phyloP scores from a whole-genome alignment of 2,888 invertebrate species.

The Invenusta paracnida region DNA sequence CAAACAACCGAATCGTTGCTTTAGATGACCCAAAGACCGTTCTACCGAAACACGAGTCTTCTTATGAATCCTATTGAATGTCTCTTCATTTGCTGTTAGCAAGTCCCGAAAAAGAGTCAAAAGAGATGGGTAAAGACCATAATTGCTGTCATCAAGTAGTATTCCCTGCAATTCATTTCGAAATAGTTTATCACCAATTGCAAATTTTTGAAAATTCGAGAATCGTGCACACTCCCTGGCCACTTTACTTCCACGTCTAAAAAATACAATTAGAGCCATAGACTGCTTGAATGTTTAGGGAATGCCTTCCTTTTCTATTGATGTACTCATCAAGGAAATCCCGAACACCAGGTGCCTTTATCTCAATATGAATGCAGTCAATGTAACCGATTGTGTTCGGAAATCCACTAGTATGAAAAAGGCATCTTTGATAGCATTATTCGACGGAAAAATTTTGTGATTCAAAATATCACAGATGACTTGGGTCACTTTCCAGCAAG shows the following conservation, averaged over 20 bases:
- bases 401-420: background rate
- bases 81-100: background rate
- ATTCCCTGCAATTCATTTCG: background rate
- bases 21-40: background rate
- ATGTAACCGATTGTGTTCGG: background rate
- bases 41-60: background rate
- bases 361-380: slow-evolving; percentile 14
- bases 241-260: slow-evolving; percentile 12
- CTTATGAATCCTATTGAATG: background rate
- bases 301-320: slow-evolving; percentile 8
- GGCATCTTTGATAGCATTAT: background rate
- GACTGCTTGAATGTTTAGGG: slow-evolving; percentile 12
- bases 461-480: background rate
- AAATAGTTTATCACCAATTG: background rate
- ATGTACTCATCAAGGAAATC: slow-evolving; percentile 19
- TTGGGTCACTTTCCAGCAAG: slow-evolving; percentile 13
- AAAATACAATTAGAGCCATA: slow-evolving; percentile 13
- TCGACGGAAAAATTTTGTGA: background rate
- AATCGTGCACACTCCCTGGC: slow-evolving; percentile 27
- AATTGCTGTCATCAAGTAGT: slow-evolving; percentile 24
- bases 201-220: background rate
- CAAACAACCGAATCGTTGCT: slow-evolving; percentile 16
- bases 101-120: background rate
- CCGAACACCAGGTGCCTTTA: background rate
- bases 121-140: background rate